Evolutionary conservation across 2,888 invertebrate species (phyloP), one percentile per base, ranked within the genome.

Genomic region (Apodemia zela): DNA sequence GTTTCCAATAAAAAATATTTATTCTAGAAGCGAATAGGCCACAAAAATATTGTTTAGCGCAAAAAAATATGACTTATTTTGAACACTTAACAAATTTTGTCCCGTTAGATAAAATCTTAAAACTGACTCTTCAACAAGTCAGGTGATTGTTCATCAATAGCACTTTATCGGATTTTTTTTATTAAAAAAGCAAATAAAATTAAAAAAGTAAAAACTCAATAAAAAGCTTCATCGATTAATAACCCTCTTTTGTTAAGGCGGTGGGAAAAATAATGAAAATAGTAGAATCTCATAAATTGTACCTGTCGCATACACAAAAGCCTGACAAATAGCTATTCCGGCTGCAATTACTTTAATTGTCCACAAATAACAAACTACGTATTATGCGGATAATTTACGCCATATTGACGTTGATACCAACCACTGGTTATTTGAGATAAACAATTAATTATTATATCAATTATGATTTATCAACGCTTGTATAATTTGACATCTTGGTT

Each of bases 331-430:
- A 8, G 49, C 49, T 18, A 49, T 49, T 49, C 49, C 18, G 18
- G 17, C 3, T 49, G 49, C 49, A 49, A 49, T 49, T 18, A 49
- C 49, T 49, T 49, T 49, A 49, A 49, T 49, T 49, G 49, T 49
- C 49, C 49, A 49, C 49, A 49, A 49, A 49, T 18, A 49, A 49
- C 49, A 17, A 18, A 49, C 49, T 18, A 49, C 49, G 49, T 49
- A 49, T 49, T 18, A 18, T 18, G 18, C 49, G 49, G 49, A 49
- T 49, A 18, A 49, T 49, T 49, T 49, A 49, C 21, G 49, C 49
- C 49, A 49, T 49, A 49, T 49, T 49, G 49, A 21, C 17, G 21
- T 51, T 18, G 3, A 18, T 18, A 51, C 11, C 10, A 21, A 3
- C 2, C 10, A 21, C 51, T 11, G 21, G 21, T 18, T 51, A 51